A percentile compares a stretch with the other conserved stretches of the same genome.
phyloP scores from a whole-genome alignment of 2,113 vertebrate species.

The Gymnogyps californianus region DNA sequence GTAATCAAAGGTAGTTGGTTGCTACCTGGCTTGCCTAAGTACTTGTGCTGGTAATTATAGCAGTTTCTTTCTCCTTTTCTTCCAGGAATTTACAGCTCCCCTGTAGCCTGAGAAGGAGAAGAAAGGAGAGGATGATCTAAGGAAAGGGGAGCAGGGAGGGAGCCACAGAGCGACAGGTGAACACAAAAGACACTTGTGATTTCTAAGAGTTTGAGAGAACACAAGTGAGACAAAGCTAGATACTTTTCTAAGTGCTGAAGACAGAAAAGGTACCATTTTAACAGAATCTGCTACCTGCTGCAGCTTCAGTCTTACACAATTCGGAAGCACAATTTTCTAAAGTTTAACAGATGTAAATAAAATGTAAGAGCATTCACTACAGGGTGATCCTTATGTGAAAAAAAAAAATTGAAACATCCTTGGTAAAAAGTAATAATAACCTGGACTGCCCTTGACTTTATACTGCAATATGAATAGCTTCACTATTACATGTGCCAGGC shows the following conservation, averaged over 20 bases:
- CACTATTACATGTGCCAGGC: not conserved
- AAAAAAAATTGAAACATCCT: not conserved
- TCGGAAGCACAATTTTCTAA: not conserved
- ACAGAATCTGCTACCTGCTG: not conserved
- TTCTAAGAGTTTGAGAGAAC: not conserved
- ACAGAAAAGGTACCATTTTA: not conserved
- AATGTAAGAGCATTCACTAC: not conserved
- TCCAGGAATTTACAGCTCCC: not conserved
- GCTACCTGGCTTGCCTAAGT: not conserved
- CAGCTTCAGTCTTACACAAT: not conserved
- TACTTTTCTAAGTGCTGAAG: not conserved
- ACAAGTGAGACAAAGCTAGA: not conserved
- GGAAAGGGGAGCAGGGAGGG: not conserved
- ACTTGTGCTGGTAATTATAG: not conserved
- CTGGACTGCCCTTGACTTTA: not conserved
- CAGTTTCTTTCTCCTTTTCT: not conserved
- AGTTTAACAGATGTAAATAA: not conserved
- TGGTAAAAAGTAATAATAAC: not conserved
- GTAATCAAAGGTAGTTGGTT: not conserved
- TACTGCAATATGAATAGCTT: not conserved
- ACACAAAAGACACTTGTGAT: not conserved
- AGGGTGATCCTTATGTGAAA: not conserved
- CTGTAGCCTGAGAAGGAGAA: not conserved
- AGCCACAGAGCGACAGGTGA: not conserved
- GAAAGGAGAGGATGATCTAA: not conserved